phyloP scores from a whole-genome alignment of 2,888 invertebrate genomes.

The Tortricodes alternella region DNA sequence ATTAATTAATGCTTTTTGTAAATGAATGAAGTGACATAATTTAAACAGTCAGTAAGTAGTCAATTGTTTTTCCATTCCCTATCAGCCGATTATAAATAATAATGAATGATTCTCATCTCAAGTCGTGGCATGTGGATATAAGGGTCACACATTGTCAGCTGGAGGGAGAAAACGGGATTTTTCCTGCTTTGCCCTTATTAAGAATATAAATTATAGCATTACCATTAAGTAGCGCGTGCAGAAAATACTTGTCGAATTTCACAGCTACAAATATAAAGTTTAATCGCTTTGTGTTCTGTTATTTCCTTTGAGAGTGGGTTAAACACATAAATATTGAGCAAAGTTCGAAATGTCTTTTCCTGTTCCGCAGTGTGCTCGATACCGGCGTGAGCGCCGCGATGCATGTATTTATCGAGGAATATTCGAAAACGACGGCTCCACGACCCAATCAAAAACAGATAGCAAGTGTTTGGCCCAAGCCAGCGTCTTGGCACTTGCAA shows the following conservation, averaged over 20 bases:
- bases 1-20: background rate
- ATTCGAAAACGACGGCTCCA: conserved; percentile 49
- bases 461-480: conserved; percentile 39
- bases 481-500: conserved; percentile 19
- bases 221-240: conserved; percentile 38
- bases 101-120: conserved; percentile 52
- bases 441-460: conserved; percentile 51
- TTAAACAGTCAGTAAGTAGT: conserved; percentile 18
- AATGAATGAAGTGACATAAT: background rate
- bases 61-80: conserved; percentile 45
- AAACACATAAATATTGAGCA: conserved; percentile 36
- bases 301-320: conserved; percentile 30
- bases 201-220: conserved; percentile 45
- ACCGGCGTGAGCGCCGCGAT: conserved; percentile 37
- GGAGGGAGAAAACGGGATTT: conserved; percentile 41
- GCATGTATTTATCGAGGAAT: conserved; percentile 49
- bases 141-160: conserved; percentile 49
- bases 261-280: conserved; percentile 31
- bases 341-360: conserved; percentile 41
- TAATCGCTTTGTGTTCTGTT: conserved; percentile 33
- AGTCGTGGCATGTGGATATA: conserved; percentile 41
- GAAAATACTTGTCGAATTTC: conserved; percentile 33
- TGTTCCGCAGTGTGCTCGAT: conserved; percentile 38
- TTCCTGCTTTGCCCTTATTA: conserved; percentile 37
- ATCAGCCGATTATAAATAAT: conserved; percentile 52